Evolutionary conservation across 2,797 vertebrate species (phyloP).

Genomic region (Spinibarbus caldwelli): DNA sequence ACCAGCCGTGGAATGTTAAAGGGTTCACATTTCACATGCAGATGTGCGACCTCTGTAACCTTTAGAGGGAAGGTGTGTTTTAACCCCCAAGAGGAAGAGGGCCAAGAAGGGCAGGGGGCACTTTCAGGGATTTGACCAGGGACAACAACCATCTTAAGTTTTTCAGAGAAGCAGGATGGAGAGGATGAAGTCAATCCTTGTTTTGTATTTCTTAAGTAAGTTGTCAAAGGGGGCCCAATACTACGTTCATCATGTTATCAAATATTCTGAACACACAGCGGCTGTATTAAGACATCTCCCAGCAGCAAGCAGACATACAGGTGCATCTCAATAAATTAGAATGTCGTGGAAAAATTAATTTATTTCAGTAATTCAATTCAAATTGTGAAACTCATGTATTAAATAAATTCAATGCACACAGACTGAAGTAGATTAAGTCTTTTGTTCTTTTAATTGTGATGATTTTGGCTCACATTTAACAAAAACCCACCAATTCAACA

Average conservation of each 20-base stretch:
- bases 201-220: constrained; percentile 26
- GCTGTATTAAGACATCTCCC: constrained; percentile 49
- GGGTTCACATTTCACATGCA: constrained; percentile 97
- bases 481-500: too few relatives aligned
- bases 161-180: not conserved
- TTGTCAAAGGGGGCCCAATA: not conserved
- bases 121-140: constrained; percentile 30
- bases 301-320: constrained; percentile 55
- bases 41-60: constrained; percentile 92
- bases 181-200: constrained; percentile 28
- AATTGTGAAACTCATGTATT: too few relatives aligned
- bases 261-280: constrained; percentile 30
- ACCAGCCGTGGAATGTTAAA: constrained; percentile 93
- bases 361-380: too few relatives aligned
- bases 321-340: too few relatives aligned
- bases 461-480: too few relatives aligned
- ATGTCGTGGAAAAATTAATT: too few relatives aligned
- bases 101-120: constrained; percentile 59
- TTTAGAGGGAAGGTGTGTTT: constrained; percentile 82
- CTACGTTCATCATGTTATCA: not conserved
- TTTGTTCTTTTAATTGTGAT: too few relatives aligned
- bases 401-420: too few relatives aligned
- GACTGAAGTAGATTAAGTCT: too few relatives aligned
- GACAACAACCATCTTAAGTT: constrained; percentile 61
- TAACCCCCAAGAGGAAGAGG: constrained; percentile 76